Conservation (phyloP, 1,140 invertebrate species). For the Drosophila dunni region DNA sequence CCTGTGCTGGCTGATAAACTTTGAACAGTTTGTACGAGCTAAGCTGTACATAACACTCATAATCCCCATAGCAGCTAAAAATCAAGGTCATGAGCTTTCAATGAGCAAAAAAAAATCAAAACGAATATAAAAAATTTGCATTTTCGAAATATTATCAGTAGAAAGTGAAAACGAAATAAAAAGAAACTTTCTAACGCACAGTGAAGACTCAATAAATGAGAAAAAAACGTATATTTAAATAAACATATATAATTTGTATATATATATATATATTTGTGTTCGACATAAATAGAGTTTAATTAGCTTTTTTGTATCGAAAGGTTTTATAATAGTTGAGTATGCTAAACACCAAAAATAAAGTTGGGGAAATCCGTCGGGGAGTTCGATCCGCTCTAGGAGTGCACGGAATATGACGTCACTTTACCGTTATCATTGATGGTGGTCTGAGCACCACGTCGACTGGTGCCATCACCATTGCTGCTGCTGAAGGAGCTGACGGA, state of each 20-base stretch:
- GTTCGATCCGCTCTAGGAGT: conserved; percentile 58
- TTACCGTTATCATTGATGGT: conserved; percentile 90
- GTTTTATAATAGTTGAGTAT: conserved; percentile 1
- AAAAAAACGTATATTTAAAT: conserved; percentile 7
- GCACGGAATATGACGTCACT: conserved; percentile 87
- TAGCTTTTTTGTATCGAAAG: conserved; percentile 12
- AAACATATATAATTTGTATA: conserved; percentile 4
- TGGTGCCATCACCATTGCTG: conserved; percentile 86
- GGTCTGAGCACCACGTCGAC: conserved; percentile 87
- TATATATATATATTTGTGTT: conserved; percentile 44
- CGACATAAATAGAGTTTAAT: conserved; percentile 40
- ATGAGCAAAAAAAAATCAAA: conserved; percentile 14
- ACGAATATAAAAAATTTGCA: conserved; percentile 27
- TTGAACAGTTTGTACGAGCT: conserved; percentile 19
- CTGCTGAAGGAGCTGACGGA: conserved; percentile 88
- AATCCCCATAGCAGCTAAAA: conserved; percentile 27
- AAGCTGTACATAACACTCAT: conserved; percentile 34
- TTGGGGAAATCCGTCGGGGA: background rate
- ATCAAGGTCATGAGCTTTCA: conserved; percentile 60
- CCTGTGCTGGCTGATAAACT: conserved; percentile 46
- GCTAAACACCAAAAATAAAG: conserved; percentile 30
- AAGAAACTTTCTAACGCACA: conserved; percentile 58
- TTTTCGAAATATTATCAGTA: conserved; percentile 28
- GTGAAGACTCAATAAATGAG: conserved; percentile 23
- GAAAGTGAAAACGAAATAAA: conserved; percentile 16